Percentiles rank a stretch among this genome's conserved stretches.
phyloP scores from a whole-genome alignment of 2,113 vertebrate species.

The Charina bottae region DNA sequence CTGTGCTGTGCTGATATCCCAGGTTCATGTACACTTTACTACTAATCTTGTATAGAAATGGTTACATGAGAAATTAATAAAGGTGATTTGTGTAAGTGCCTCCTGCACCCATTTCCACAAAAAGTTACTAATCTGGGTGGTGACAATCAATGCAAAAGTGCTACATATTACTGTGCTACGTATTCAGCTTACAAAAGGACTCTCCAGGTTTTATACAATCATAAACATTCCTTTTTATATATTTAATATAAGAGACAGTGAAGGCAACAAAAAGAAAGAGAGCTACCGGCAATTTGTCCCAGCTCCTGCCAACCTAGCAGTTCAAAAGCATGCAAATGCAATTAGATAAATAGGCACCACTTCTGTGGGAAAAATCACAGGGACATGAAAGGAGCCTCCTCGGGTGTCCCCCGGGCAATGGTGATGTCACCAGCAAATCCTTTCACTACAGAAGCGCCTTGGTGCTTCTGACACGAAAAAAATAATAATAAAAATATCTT shows the following conservation, averaged over 20 bases:
- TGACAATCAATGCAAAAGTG: neutral
- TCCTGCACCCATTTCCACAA: neutral
- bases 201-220: neutral
- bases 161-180: neutral
- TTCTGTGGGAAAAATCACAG: too few species aligned
- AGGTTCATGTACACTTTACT: slow-evolving; percentile 46
- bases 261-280: neutral
- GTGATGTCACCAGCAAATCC: too few species aligned
- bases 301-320: too few species aligned
- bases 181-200: neutral
- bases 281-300: too few species aligned
- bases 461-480: too few species aligned
- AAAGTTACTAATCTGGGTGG: neutral
- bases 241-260: neutral
- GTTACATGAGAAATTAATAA: slow-evolving; percentile 69
- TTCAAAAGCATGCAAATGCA: too few species aligned
- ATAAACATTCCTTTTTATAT: neutral
- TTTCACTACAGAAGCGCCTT: too few species aligned
- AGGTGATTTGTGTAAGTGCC: neutral
- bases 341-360: too few species aligned
- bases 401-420: too few species aligned
- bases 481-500: neutral
- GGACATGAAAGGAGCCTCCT: too few species aligned
- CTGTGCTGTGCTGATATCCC: slow-evolving; percentile 61
- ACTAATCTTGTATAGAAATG: slow-evolving; percentile 52